phyloP scores from a whole-genome alignment of 1,140 invertebrate genomes.

The Heliothis virescens region DNA sequence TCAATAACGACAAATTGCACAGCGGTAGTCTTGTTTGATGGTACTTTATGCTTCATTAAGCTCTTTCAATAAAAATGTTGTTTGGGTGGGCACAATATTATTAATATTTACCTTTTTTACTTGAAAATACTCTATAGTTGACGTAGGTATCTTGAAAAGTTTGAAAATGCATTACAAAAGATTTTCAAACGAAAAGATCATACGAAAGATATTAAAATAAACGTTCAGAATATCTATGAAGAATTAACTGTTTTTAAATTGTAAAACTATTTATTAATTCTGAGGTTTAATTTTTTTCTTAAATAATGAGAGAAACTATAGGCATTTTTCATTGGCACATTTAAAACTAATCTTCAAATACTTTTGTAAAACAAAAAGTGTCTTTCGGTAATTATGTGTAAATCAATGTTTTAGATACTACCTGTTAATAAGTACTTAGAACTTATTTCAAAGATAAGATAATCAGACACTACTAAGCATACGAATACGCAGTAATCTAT shows the following conservation, averaged over 20 bases:
- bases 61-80: conserved; percentile 5
- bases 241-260: too few relatives aligned
- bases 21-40: background rate
- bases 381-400: background rate
- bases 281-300: too few relatives aligned
- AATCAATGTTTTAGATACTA: background rate
- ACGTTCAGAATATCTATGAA: too few relatives aligned
- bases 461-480: too few relatives aligned
- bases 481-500: too few relatives aligned
- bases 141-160: too few relatives aligned
- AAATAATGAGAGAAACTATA: too few relatives aligned
- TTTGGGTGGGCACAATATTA: background rate
- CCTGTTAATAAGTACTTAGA: background rate
- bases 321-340: background rate
- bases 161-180: too few relatives aligned
- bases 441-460: background rate
- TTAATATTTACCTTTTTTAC: background rate
- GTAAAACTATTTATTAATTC: too few relatives aligned
- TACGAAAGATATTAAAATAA: too few relatives aligned
- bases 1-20: background rate
- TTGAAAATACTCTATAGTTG: background rate
- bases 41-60: background rate
- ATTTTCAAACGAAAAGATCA: too few relatives aligned
- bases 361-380: conserved; percentile 16
- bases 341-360: conserved; percentile 1